Base-by-base conservation (phyloP, 2,797 vertebrate genomes). In the Thalassophryne amazonica region DNA sequence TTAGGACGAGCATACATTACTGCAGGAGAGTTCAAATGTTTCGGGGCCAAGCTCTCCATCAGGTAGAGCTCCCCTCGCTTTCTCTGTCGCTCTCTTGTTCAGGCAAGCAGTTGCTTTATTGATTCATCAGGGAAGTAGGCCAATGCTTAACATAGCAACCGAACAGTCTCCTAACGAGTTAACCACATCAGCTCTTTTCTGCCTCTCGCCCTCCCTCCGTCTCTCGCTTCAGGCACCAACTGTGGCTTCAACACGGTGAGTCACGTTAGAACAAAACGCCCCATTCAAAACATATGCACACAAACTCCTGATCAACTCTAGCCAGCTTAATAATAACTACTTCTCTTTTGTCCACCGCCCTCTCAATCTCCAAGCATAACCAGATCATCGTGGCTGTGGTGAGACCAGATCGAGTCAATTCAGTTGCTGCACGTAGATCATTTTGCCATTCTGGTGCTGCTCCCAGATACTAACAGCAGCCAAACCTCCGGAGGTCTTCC, bases 181-280 rank as follows among this genome's bases (percentile, higher is more conserved):
- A 80, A 88, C 85, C 86, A 82, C 89, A 86, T 86, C 79, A 87
- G 67, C 48, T 68, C 65, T 55, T 73, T 67, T 40, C 48, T 46
- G 48, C 49, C 14, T 24, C 69, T 76, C 58, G 64, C 65, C 57
- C 81, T 76, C 73, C 78, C 78, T 83, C 50, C 69, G 61, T 57
- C 57, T 68, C 54, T 80, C 71, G 83, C 81, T 85, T 60, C 71
- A 72, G 81, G 81, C 80, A 73, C 74, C 65, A 77, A 79, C 80
- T 43, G 63, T 69, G 70, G 78, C 73, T 74, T 75, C 68, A 84
- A 63, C 72, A 64, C 50, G 63, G 74, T 88, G 89, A 89, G 81
- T 89, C 89, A 90, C 69, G 49, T 76, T 82, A 76, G 64, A 83
- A 87, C 84, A 90, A 88, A 90, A 88, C 86, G 61, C 59, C 68